These are phyloP conservation scores for Pogonophryne albipinna DNA, from an alignment of 2,797 vertebrate genomes.

Conservation along the genomic window DNA sequence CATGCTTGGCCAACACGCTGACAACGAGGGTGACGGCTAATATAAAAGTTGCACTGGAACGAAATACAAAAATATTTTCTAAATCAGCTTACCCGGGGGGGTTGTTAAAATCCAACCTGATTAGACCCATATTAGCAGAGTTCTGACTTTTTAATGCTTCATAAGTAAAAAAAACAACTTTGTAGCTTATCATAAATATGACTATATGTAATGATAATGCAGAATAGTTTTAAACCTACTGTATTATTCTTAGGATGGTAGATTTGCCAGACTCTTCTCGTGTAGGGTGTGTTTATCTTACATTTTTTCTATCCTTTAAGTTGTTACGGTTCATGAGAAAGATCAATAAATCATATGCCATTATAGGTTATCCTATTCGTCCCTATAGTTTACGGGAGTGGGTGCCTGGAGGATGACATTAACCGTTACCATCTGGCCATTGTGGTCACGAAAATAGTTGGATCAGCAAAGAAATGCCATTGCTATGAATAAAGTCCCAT, in stretches of 20 bases:
- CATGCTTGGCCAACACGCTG: constrained; percentile 33
- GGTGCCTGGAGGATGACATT: constrained; percentile 33
- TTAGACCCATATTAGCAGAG: background rate
- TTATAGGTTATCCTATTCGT: constrained; percentile 22
- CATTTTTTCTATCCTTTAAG: background rate
- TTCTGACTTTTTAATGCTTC: background rate
- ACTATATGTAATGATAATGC: background rate
- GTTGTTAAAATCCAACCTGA: background rate
- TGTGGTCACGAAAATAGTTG: constrained; percentile 41
- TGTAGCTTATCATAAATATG: background rate
- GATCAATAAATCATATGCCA: constrained; percentile 8
- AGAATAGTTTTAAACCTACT: background rate
- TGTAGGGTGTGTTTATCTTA: background rate
- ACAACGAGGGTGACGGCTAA: background rate
- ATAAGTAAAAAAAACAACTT: background rate
- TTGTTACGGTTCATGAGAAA: constrained; percentile 22
- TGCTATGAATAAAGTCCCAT: constrained; percentile 38
- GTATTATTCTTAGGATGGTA: background rate
- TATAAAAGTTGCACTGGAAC: background rate
- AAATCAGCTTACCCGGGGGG: background rate
- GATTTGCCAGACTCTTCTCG: background rate
- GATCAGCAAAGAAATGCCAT: constrained; percentile 45
- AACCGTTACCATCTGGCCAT: constrained; percentile 19
- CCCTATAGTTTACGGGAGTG: constrained; percentile 17
- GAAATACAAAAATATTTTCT: background rate